Evolutionary conservation across 1,140 invertebrate genomes (phyloP).

Genomic region (Brachionus plicatilis): DNA sequence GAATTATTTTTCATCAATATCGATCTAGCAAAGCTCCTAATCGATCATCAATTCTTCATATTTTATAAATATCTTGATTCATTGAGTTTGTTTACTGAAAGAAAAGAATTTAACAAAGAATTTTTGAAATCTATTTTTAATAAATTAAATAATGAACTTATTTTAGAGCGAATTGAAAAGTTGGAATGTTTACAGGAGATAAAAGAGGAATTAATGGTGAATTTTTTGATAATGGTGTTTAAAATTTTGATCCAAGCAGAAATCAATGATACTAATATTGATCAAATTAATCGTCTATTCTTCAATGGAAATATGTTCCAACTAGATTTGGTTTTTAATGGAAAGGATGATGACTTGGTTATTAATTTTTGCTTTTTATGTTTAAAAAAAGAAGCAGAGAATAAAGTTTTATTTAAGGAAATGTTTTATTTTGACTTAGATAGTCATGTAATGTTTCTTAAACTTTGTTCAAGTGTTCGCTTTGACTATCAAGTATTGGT

Average conservation of each 20-base stretch:
- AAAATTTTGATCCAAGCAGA: background rate
- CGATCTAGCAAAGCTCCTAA: background rate
- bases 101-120: background rate
- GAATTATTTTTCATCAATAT: background rate
- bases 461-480: background rate
- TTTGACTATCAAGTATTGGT: constrained; percentile 1
- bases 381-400: background rate
- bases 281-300: background rate
- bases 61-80: background rate
- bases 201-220: background rate
- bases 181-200: background rate
- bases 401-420: background rate
- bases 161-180: background rate
- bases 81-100: background rate
- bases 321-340: background rate
- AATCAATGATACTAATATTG: background rate
- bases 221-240: background rate
- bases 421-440: background rate
- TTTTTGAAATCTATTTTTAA: background rate
- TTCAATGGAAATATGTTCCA: background rate
- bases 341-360: constrained; percentile 4
- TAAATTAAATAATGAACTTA: background rate
- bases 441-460: background rate
- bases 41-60: background rate
- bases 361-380: background rate